Percentiles rank a stretch among this genome's conserved stretches.
Conservation (phyloP, 2,888 invertebrate species). For the Aelia acuminata region DNA sequence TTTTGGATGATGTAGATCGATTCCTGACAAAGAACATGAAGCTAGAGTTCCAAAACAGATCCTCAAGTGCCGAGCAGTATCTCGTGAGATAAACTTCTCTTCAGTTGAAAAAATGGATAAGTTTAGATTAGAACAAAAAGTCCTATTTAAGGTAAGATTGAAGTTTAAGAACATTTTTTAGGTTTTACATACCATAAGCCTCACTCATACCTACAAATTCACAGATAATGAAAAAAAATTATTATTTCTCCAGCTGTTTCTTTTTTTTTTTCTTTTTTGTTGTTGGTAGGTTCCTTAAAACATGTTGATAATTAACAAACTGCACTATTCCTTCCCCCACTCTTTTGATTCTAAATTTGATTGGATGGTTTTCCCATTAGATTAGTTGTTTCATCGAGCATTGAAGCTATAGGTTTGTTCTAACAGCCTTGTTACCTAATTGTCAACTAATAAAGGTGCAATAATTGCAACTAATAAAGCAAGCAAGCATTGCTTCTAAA, state of each 20-base stretch:
- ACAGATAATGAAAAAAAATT: not conserved
- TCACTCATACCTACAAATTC: constrained; percentile 29
- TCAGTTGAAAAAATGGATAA: constrained; percentile 94
- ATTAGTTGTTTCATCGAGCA: too few relatives aligned
- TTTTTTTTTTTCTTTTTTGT: not conserved
- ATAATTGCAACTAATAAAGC: too few relatives aligned
- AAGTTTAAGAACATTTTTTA: constrained; percentile 31
- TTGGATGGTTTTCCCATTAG: too few relatives aligned
- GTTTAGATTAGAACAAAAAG: constrained; percentile 91
- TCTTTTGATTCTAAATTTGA: too few relatives aligned
- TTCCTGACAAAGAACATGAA: constrained; percentile 91
- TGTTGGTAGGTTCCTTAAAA: too few relatives aligned
- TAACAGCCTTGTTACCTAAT: too few relatives aligned
- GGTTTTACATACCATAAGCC: constrained; percentile 43
- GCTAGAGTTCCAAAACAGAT: constrained; percentile 98
- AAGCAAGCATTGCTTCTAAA: too few relatives aligned
- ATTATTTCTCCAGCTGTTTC: constrained; percentile 23
- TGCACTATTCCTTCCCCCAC: too few relatives aligned
- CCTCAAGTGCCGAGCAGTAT: constrained; percentile 91
- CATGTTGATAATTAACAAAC: too few relatives aligned
- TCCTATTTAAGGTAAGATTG: constrained; percentile 72
- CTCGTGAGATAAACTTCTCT: constrained; percentile 91
- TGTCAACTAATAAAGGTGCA: too few relatives aligned
- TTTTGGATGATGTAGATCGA: constrained; percentile 71
- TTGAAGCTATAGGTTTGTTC: too few relatives aligned